Evolutionary conservation across 2,797 vertebrate species (phyloP).

Genomic region (Notolepis coatsorum): DNA sequence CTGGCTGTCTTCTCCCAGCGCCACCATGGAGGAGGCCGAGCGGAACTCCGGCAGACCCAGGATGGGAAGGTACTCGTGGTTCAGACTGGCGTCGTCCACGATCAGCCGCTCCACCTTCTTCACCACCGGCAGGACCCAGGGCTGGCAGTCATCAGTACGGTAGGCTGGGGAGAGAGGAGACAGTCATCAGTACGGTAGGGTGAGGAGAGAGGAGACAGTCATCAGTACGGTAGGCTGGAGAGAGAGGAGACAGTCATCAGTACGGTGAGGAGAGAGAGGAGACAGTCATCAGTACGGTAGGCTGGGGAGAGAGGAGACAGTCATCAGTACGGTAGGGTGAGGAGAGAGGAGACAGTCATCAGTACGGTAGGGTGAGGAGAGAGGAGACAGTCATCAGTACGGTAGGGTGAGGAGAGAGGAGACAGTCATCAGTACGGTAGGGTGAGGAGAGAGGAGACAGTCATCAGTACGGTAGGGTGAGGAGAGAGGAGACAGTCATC

Average conservation of each 20-base stretch:
- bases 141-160: constrained; percentile 92
- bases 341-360: too few relatives aligned
- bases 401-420: constrained; percentile 96
- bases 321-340: background rate
- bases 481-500: too few relatives aligned
- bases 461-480: background rate
- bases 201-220: background rate
- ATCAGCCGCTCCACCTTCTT: constrained; percentile 93
- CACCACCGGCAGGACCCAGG: constrained; percentile 97
- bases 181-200: background rate
- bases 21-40: constrained; percentile 86
- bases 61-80: constrained; percentile 97
- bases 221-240: too few relatives aligned
- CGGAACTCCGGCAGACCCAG: constrained; percentile 93
- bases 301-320: constrained; percentile 80
- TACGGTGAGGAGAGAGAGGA: constrained; percentile 96
- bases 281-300: constrained; percentile 93
- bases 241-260: too few relatives aligned
- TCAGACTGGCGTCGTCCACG: constrained; percentile 84
- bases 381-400: constrained; percentile 96
- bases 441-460: constrained; percentile 80
- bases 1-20: constrained; percentile 88
- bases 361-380: too few relatives aligned
- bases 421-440: constrained; percentile 93
- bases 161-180: constrained; percentile 87